Base-by-base conservation (phyloP, 2,888 invertebrate genomes). In the Acanthoscelides obtectus region DNA sequence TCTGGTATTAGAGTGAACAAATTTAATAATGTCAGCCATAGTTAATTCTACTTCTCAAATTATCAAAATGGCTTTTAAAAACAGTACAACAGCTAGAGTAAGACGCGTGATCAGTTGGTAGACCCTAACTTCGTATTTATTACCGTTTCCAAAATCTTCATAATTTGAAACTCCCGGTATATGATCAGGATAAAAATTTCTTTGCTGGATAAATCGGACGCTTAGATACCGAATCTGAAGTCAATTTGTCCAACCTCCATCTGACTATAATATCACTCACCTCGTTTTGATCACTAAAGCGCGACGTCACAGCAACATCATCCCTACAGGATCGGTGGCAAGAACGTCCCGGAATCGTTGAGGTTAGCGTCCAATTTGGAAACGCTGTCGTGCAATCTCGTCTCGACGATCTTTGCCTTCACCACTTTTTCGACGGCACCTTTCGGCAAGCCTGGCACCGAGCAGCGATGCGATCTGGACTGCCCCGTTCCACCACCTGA, bases 261-360 rank as follows among this genome's bases (percentile, higher is more conserved):
- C 8, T 63, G 19, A n/a, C n/a, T n/a, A n/a, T n/a, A n/a, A 63
- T 63, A 63, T 63, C 8, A 17, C 21, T 66, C 20, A 21, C 66
- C 66, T 66, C 17, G 6, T 21, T 20, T 8, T 66, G 22, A 21
- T 66, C 66, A 66, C 5, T 45, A 45, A 12, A 17, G 45, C 12
- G 67, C 19, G 17, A 3, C 0, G 67, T 22, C 21, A 3, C 0
- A 20, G 19, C 67, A 22, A n/a, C 8, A 2, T 20, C 20, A 17
- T 20, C 20, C 20, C 78, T 85, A 90, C 81, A 90, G 88, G 80
- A 90, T 89, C 73, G 90, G 89, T 67, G 90, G 90, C 79, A 90
- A 84, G 83, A 90, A 90, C 68, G 89, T 89, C 75, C 89, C 90
- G 68, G 90, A 89, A 83, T 90, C 89, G 80, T 90, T 89, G 76